Base-by-base conservation (phyloP, 2,113 vertebrate species). In the Thalassoma bifasciatum region DNA sequence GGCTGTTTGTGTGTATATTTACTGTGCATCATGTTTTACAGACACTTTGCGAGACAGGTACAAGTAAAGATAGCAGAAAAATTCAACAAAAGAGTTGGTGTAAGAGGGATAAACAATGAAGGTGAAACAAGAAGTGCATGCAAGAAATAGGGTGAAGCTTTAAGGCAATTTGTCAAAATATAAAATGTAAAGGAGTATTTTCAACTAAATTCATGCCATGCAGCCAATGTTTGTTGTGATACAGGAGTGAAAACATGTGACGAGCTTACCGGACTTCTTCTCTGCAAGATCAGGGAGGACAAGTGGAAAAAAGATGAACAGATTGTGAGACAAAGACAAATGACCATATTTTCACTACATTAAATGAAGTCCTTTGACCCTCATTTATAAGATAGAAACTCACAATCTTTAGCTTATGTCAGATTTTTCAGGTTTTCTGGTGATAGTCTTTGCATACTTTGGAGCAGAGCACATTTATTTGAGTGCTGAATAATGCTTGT, bases 211-310 rank as follows among this genome's bases (percentile, higher is more conserved):
- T 63, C 79, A 88, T 86, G 76, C 75, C 75, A 85, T 72, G 78
- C 77, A 46, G 10, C 36, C 38, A 16, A 4, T 72, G 52, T 37
- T 44, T 7, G 30, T 49, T 56, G 61, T 23, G 71, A 68, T 6
- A 38, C 22, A 44, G 40, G 44, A 46, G 66, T 70, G 61, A 64
- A 64, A 52, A 80, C 50, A 52, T 49, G 6, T 23, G 56, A 62
- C 36, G 34, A 47, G 37, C 97, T 98, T 97, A 99, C 97, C 95
- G 96, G 96, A 95, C 97, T 98, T 95, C 95, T 97, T 94, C 93
- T 96, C 97, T 99, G 93, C 80, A 83, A 58, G 90, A 86, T 63
- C 79, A 67, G 86, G 88, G 79, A 81, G 89, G 79, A 76, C 12
- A 49, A 44, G 49, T 24, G 26, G 60, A 51, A 65, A 42, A 67